Evolutionary conservation across 2,888 invertebrate genomes (phyloP).

Genomic region (Capitulum mitella): DNA sequence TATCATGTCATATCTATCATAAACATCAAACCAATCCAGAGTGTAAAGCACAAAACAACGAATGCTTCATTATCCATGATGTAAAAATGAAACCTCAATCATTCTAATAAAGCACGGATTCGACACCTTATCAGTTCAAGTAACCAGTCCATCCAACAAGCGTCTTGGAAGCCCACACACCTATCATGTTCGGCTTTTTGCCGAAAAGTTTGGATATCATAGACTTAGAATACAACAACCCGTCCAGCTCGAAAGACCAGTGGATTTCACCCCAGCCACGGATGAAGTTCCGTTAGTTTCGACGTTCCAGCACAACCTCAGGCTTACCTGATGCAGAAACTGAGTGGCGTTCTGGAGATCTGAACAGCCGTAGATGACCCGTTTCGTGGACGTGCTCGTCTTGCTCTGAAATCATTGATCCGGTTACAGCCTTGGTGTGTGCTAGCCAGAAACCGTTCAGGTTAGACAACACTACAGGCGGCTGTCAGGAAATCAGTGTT

Average conservation of each 20-base stretch:
- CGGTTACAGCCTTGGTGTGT: too few species aligned
- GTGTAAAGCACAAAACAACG: background rate
- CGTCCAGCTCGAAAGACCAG: background rate
- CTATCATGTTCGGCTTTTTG: background rate
- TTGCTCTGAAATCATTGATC: conserved; percentile 57
- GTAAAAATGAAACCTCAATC: background rate
- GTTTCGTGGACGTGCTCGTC: conserved; percentile 50
- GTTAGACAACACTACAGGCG: too few species aligned
- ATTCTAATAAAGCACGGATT: background rate
- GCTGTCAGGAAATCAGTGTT: too few species aligned
- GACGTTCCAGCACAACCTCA: background rate
- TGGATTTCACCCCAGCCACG: background rate
- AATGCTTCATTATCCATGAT: background rate
- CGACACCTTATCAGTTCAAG: too few species aligned
- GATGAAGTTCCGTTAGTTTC: background rate
- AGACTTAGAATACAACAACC: background rate
- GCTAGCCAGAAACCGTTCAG: too few species aligned
- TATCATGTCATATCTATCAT: background rate
- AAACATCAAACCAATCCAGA: background rate
- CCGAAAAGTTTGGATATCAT: background rate
- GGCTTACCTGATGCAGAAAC: conserved; percentile 74
- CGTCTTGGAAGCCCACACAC: background rate
- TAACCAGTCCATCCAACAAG: too few species aligned
- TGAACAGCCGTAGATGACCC: conserved; percentile 91
- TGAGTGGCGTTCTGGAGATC: conserved; percentile 89